Base-by-base conservation (phyloP, 2,888 invertebrate species). In the Taphrorychus bicolor region DNA sequence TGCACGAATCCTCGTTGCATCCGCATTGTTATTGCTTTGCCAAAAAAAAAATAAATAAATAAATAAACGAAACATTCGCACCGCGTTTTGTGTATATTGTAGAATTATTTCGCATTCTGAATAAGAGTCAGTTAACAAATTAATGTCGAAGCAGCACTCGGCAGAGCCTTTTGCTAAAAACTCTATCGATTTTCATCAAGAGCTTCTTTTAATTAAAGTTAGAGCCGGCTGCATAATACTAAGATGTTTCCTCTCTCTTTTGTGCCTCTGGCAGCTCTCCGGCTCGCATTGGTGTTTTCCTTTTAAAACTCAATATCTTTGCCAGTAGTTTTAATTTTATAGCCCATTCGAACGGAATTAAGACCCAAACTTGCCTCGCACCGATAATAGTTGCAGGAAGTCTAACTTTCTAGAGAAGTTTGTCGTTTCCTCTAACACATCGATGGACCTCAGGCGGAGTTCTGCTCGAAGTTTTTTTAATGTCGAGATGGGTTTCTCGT, bases 311-410 rank as follows among this genome's bases (percentile, higher is more conserved):
- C 14, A 52, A 52, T 22, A 22, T 52, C 19, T 52, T 19, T 14
- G 32, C 17, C 23, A 14, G 57, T 51, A 62, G 22, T 67, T 62
- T 62, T 67, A 58, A 67, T 67, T 67, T 67, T 62, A 67, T 54
- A 52, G 62, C 62, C 53, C 67, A 59, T 67, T 59, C 67, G 67
- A 67, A 67, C 62, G 62, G 58, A 67, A 67, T 67, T 67, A 67
- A 67, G 67, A 67, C 67, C 62, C 67, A 67, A 62, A 67, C 58
- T 67, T 67, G 67, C 67, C 24, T 9, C 42, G 62, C 52, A 54
- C 48, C 51, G 61, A 62, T 62, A 62, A 67, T 53, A 58, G 32
- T 41, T 32, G 49, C 54, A 40, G 19, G 49, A 65, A 45, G 51
- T 14, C n/a, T 24, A 54, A 49, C 49, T 57, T 49, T 49, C 16